Evolutionary conservation across 1,140 invertebrate species (phyloP).

Genomic region (Cherax quadricarinatus): DNA sequence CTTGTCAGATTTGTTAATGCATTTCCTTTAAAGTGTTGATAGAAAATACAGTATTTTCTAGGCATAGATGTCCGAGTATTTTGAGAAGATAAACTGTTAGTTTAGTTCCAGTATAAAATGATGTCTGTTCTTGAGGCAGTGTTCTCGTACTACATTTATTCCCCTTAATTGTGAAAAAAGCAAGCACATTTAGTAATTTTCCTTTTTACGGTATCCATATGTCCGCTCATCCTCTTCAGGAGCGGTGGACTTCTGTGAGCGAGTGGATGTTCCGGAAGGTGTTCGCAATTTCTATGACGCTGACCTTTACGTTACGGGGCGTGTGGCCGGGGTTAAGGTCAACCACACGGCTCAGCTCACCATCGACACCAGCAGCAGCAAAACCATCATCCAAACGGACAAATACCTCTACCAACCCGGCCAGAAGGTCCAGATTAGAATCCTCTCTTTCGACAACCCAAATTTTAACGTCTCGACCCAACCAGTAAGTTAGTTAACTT

Average conservation of each 20-base stretch:
- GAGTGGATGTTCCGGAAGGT: background rate
- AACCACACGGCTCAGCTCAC: background rate
- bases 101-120: too few species aligned
- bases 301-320: background rate
- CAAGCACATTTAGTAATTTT: too few species aligned
- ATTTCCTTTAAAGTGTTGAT: too few species aligned
- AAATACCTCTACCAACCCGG: conserved; percentile 47
- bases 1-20: too few species aligned
- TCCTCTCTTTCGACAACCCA: background rate
- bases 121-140: too few species aligned
- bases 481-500: background rate
- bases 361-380: background rate
- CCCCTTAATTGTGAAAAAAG: too few species aligned
- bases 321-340: background rate
- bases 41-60: too few species aligned
- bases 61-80: too few species aligned
- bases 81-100: too few species aligned
- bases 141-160: too few species aligned
- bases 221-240: background rate
- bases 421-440: conserved; percentile 25
- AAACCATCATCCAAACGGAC: conserved; percentile 37
- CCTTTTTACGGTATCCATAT: too few species aligned
- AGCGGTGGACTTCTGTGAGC: background rate
- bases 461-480: conserved; percentile 6
- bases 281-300: background rate